These are phyloP conservation scores for Champsocephalus esox DNA, from an alignment of 2,797 vertebrate species.

Conservation along the genomic window DNA sequence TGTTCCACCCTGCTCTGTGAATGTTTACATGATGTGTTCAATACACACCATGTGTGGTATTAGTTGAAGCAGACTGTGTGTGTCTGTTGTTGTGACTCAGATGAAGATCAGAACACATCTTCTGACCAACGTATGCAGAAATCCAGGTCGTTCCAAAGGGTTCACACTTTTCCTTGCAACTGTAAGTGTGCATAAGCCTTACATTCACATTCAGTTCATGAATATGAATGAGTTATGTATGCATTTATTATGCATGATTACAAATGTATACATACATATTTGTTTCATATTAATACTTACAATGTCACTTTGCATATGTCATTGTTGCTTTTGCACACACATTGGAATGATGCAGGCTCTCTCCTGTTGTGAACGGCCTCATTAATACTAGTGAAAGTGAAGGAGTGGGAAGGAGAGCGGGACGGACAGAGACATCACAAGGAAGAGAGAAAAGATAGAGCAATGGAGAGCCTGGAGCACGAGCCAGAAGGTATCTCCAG, in stretches of 20 bases:
- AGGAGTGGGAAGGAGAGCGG: slow-evolving; percentile 64
- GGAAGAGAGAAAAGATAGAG: slow-evolving; percentile 70
- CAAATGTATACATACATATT: neutral
- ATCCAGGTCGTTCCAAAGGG: no score
- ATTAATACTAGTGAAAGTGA: neutral
- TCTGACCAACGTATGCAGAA: no score
- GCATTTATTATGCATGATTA: neutral
- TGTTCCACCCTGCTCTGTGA: no score
- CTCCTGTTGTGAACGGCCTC: neutral
- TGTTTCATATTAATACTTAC: no score
- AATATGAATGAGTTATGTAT: neutral
- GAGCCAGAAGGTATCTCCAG: slow-evolving; percentile 73
- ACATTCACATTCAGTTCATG: neutral
- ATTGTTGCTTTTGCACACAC: neutral
- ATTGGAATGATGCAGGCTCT: neutral
- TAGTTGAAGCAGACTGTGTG: no score
- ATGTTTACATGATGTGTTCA: no score
- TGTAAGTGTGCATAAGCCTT: neutral
- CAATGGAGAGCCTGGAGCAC: slow-evolving; percentile 60
- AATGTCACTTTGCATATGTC: neutral
- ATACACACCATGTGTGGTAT: no score
- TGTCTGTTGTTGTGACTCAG: no score
- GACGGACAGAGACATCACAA: no score
- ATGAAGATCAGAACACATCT: no score
- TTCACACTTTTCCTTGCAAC: no score